Percentiles rank a stretch among this genome's conserved stretches.
These are phyloP conservation scores for Baryphthengus martii DNA, from an alignment of 2,113 vertebrate species.

Conservation along the genomic window DNA sequence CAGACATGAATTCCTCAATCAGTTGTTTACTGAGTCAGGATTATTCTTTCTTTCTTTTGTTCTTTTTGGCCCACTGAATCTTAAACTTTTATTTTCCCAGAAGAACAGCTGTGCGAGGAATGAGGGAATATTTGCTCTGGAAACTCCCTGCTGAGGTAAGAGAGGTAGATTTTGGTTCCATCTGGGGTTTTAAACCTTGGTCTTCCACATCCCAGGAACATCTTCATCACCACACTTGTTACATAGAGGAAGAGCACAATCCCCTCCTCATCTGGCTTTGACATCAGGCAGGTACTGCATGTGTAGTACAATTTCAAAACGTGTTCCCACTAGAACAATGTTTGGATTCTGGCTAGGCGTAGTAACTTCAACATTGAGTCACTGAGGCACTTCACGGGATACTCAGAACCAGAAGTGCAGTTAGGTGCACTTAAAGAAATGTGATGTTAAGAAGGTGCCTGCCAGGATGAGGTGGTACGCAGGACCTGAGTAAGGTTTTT, in stretches of 20 bases:
- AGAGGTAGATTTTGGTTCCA: not conserved
- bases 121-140: not conserved
- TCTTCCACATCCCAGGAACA: not conserved
- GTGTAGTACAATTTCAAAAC: not conserved
- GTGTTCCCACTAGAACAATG: not conserved
- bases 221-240: not conserved
- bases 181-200: not conserved
- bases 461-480: not conserved
- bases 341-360: not conserved
- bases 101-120: not conserved
- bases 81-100: not conserved
- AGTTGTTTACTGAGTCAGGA: not conserved
- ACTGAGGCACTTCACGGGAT: not conserved
- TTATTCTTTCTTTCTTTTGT: not conserved
- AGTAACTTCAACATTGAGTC: not conserved
- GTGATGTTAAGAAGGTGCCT: not conserved
- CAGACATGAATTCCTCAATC: not conserved
- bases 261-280: not conserved
- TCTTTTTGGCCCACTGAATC: not conserved
- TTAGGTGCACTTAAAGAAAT: not conserved
- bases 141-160: not conserved
- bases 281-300: not conserved
- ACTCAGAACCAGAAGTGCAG: not conserved
- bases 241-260: not conserved
- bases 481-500: not conserved